A percentile compares a stretch with the other conserved stretches of the same genome.
Conservation (phyloP, 1,140 invertebrate species). For the Lepidurus apus region DNA sequence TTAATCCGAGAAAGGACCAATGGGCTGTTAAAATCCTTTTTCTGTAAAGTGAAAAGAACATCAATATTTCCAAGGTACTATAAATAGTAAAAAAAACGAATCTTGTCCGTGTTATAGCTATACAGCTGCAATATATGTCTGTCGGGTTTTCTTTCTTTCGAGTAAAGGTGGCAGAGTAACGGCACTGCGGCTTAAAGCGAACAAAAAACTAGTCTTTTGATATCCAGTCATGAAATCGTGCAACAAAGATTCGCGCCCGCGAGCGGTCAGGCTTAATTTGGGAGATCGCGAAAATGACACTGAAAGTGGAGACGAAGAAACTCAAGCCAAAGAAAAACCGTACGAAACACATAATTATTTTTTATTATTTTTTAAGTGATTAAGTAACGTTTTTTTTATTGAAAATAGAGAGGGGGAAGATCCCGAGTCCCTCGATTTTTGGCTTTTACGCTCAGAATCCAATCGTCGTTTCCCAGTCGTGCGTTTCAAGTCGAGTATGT, state of each 20-base stretch:
- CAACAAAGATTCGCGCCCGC: neutral
- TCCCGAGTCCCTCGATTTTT: neutral
- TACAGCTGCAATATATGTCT: too few relatives aligned
- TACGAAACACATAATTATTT: neutral
- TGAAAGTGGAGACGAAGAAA: slow-evolving; percentile 5
- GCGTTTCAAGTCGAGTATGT: slow-evolving; percentile 17
- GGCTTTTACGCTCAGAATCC: neutral
- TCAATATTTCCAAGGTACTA: neutral
- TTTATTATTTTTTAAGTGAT: neutral
- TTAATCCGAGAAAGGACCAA: neutral
- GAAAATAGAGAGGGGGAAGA: neutral
- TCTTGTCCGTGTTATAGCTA: neutral
- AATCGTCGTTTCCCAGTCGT: slow-evolving; percentile 3
- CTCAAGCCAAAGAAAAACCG: neutral
- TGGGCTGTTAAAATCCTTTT: slow-evolving; percentile 1
- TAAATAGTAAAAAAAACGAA: neutral
- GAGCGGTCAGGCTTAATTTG: slow-evolving; percentile 3
- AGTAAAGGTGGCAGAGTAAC: neutral
- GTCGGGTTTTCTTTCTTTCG: neutral
- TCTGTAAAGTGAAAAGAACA: neutral
- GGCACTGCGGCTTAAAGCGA: neutral
- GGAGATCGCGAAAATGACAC: neutral
- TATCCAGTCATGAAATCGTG: slow-evolving; percentile 4
- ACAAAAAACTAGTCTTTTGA: neutral
- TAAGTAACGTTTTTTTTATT: neutral